Evolutionary conservation across 2,888 invertebrate species (phyloP), one percentile per base, ranked within the genome.

Genomic region (Tetranychus piercei): DNA sequence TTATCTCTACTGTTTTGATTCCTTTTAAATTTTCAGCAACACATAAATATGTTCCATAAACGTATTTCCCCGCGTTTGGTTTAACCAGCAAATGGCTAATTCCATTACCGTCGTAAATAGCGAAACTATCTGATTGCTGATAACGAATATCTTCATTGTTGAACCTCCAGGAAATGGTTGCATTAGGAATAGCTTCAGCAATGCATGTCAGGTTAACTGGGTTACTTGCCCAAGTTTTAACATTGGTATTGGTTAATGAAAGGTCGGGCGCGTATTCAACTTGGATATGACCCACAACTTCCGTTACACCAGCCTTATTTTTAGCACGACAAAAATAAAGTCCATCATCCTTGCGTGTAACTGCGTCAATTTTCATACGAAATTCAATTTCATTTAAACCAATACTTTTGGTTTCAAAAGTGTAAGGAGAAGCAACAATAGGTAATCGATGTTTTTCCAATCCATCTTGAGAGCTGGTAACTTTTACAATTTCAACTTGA

Each of bases 161-260:
- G 82, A 84, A 87, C 82, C 86, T 87, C 93, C 93, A 93, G 80
- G 88, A 87, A 79, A 93, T 91, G 11, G 93, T 93, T 0, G 94
- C 93, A 81, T 94, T 94, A 3, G 94, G 94, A 80, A 94, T 87
- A 22, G 86, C 84, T 82, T 91, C 90, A n/a, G 92, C 91, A 22
- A 80, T 77, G 81, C 94, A 94, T 77, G 89, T 90, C 7, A 94
- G 85, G 82, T 94, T 94, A 1, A 89, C 90, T 0, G 88, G 88
- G 79, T 87, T 87, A 69, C 87, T 86, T 71, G 89, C 88, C 93
- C 93, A 93, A 44, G 89, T 89, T 87, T 89, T 76, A 18, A 73
- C 67, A n/a, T 67, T 20, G n/a, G 34, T 69, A 71, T 92, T 0
- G 88, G 87, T 1, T 90, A 90, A 18, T 80, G 80, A 78, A 81